phyloP scores from a whole-genome alignment of 2,888 invertebrate species.

The Fissipunctia ypsillon region DNA sequence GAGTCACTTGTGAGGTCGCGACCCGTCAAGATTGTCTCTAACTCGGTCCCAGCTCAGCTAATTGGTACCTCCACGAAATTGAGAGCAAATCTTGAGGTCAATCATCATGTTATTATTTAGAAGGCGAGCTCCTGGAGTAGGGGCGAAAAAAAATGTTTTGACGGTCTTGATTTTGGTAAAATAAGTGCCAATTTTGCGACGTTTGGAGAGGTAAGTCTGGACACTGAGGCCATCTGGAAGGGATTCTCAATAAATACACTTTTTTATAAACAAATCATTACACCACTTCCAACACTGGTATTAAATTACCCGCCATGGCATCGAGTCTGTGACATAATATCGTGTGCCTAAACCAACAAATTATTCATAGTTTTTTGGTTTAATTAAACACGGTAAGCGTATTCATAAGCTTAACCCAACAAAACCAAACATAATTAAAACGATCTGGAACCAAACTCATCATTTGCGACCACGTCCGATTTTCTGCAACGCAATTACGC shows the following conservation, averaged over 20 bases:
- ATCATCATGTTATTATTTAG: conserved; percentile 38
- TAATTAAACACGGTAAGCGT: neutral
- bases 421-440: neutral
- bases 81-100: conserved; percentile 56
- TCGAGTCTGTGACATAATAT: neutral
- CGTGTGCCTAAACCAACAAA: neutral
- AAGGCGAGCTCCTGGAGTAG: conserved; percentile 2
- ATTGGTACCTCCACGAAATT: conserved; percentile 58
- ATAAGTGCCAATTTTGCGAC: neutral
- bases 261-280: neutral
- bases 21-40: conserved; percentile 57
- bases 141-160: neutral
- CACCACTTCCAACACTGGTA: neutral
- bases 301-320: neutral
- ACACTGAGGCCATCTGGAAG: neutral
- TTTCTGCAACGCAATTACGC: neutral
- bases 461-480: neutral
- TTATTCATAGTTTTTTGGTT: neutral
- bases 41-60: conserved; percentile 48
- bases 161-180: neutral
- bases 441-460: neutral
- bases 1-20: conserved; percentile 59
- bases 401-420: neutral
- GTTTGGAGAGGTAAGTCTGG: neutral
- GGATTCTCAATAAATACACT: neutral